Evolutionary conservation across 2,113 vertebrate species (phyloP).

Genomic region (Dinomys branickii): DNA sequence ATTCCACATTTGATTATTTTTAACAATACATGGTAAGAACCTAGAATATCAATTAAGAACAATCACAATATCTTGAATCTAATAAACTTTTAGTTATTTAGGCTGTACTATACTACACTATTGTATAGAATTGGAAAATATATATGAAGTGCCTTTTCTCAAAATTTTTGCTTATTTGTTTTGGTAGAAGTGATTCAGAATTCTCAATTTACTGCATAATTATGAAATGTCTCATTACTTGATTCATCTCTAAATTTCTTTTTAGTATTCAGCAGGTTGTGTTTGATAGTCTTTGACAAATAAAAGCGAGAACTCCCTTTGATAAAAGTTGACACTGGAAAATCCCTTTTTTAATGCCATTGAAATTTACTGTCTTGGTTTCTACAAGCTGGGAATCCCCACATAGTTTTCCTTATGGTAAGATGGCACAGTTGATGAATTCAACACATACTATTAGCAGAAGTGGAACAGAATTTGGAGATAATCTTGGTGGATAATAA

Average conservation of each 20-base stretch:
- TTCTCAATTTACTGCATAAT: neutral
- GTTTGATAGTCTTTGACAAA: constrained; percentile 25
- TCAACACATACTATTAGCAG: neutral
- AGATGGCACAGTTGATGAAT: neutral
- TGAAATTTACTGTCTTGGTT: neutral
- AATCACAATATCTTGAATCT: neutral
- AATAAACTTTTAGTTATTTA: neutral
- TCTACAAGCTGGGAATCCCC: constrained; percentile 43
- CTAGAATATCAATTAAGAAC: neutral
- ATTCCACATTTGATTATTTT: neutral
- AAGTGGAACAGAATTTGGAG: neutral
- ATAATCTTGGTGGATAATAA: neutral
- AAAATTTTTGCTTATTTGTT: neutral
- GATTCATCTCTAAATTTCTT: neutral
- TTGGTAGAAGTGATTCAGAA: neutral
- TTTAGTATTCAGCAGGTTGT: neutral
- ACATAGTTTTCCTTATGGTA: neutral
- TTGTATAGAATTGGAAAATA: neutral
- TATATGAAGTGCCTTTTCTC: neutral
- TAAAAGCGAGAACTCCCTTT: neutral
- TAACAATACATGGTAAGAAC: neutral
- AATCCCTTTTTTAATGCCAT: constrained; percentile 5
- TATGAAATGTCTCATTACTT: neutral
- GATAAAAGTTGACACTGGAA: constrained; percentile 34
- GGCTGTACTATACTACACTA: rapidly evolving